Base-by-base conservation (phyloP, 2,113 vertebrate species). In the Erythrocercus mccallii region DNA sequence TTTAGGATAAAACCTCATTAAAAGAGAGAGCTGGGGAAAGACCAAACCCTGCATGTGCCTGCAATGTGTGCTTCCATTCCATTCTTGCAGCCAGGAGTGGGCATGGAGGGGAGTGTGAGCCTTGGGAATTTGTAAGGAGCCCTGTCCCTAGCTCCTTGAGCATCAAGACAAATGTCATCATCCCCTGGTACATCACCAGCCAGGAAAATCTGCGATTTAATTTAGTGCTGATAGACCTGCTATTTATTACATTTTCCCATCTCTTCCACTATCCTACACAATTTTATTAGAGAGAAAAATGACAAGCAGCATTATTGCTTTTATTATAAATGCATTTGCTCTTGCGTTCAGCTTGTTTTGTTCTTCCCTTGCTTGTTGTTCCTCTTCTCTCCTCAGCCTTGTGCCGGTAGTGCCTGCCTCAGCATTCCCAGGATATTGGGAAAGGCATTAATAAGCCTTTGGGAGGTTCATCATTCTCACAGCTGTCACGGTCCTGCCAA, bases 241-340 rank as follows among this genome's bases (percentile, higher is more conserved):
- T 97, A 95, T 97, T 97, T 95, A 96, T 97, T 95, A 93, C 48
- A 6, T 69, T 81, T 88, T 64, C 64, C 92, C 79, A 93, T 80
- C 95, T 94, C 86, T 48, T 73, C 89, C 84, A 60, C 89, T 91
- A 65, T 81, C 92, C 97, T 65, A 31, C 89, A 71, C 88, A 92
- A 94, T 97, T 97, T 97, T 96, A 97, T 98, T 97, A 97, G 95
- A 88, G 71, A 78, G 77, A 94, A 94, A 97, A 94, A 97, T 95
- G 96, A 95, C 96, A 96, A 91, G 93, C 19, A 0, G 61, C 2
- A 76, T 96, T 98, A 97, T 97, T 97, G 96, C 94, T 97, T 97
- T 97, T 97, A 97, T 98, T 98, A 98, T 97, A 96, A 97, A 98
- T 97, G 96, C 74, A 22, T 53, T 88, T 95, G 96, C 81, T 90